Base-by-base conservation (phyloP, 2,888 invertebrate genomes). In the Arge pagana region DNA sequence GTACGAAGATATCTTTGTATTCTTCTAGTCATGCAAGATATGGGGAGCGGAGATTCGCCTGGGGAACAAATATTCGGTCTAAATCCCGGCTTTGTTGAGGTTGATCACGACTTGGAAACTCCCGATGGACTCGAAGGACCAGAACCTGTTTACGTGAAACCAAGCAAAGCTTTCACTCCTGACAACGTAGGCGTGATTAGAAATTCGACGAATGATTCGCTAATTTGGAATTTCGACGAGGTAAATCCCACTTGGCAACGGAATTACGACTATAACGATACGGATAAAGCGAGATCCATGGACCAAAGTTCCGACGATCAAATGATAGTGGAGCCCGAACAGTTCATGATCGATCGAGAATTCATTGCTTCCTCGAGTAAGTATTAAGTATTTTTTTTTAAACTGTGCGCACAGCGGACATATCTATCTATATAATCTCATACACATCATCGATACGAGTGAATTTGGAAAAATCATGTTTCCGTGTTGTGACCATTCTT, bases 111-210 rank as follows among this genome's bases (percentile, higher is more conserved):
- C 21, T 50, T 75, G 3, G 70, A 70, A 19, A 65, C 64, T 3
- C 72, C 74, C 0, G 70, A 72, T 2, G 73, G 73, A 10, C 49
- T 74, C 4, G 74, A 74, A 43, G 74, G 73, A 3, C 72, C 70
- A 4, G 55, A 67, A 3, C 66, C 68, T 0, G 71, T 70, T 48
- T 74, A 70, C 45, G 65, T 68, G 3, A 71, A 72, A 48, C 54
- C 60, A 1, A 68, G 71, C 0, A 39, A 54, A n/a, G 52, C 45
- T 19, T 31, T 30, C 3, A 26, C 40, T 23, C 57, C 55, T n/a
- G 31, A 50, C 3, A 31, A n/a, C n/a, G 45, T 33, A 10, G 45
- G 23, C 2, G 35, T 21, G 6, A 3, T 15, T n/a, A 33, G 10
- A 10, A n/a, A n/a, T n/a, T n/a, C n/a, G n/a, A 33, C n/a, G 2